Evolutionary conservation across 2,113 vertebrate species (phyloP), one percentile per base, ranked within the genome.

Genomic region (Aphyosemion australe): DNA sequence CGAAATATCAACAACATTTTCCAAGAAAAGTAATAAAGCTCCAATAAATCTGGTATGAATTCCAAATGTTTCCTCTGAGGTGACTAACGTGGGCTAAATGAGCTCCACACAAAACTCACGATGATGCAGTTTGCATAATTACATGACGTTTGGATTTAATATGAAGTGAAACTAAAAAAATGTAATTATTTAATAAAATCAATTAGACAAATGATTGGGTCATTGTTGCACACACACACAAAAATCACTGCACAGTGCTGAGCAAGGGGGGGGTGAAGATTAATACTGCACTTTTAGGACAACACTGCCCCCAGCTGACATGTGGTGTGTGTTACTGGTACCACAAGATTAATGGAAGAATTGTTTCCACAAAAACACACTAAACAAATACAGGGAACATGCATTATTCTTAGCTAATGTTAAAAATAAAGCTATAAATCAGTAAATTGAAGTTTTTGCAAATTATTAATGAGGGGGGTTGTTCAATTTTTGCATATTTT

Each of bases 231-330:
- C 9, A 57, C 48, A 57, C 59, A 57, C 41, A 56, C 15, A 26
- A 3, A 55, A 48, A 48, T 65, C 48, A 68, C 37, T 32, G 8
- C 51, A 21, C 45, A 43, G 45, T 43, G 65, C 21, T 14, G 15
- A 70, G 59, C 18, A 21, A 41, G 9, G n/a, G n/a, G n/a, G n/a
- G n/a, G n/a, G n/a, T n/a, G n/a, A n/a, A 43, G 48, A 6, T 51
- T 5, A 18, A 20, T 26, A 26, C 26, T 26, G 42, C 65, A 61
- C 83, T 74, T 85, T 26, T 85, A 61, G 84, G 78, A 74, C 74
- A 84, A 88, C 81, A 89, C 84, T 90, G 84, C 82, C 88, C 88
- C 79, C 88, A 72, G 54, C 60, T 89, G 89, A 77, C 48, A 75
- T 11, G 14, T 39, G 48, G 1, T 31, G n/a, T 59, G 65, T 62